Conservation (phyloP, 1,140 invertebrate species). For the Hyphantria cunea region DNA sequence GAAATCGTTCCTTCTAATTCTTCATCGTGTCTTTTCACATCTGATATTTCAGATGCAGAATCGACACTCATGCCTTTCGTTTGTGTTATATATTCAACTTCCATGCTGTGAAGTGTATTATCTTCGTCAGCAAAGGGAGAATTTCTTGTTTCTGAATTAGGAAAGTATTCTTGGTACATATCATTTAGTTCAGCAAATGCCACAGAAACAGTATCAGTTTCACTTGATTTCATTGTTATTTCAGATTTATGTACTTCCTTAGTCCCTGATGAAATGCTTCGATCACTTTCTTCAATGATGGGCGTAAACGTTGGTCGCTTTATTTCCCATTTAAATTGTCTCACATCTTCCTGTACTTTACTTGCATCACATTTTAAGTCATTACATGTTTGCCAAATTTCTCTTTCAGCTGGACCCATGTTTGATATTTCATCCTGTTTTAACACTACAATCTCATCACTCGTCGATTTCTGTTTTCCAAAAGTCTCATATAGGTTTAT, state of each 20-base stretch:
- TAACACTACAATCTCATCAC: constrained; percentile 38
- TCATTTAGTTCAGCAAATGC: constrained; percentile 75
- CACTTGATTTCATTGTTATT: constrained; percentile 28
- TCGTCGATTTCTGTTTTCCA: constrained; percentile 59
- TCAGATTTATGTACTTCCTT: constrained; percentile 46
- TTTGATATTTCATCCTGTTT: constrained; percentile 42
- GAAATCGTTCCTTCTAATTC: constrained; percentile 75
- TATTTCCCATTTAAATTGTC: constrained; percentile 48
- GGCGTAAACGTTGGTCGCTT: constrained; percentile 63
- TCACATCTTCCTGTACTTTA: constrained; percentile 43
- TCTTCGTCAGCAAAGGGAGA: constrained; percentile 37
- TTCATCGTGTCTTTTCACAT: constrained; percentile 76
- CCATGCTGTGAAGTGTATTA: constrained; percentile 43
- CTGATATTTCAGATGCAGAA: constrained; percentile 80
- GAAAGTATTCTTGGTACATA: constrained; percentile 62
- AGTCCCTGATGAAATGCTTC: constrained; percentile 48
- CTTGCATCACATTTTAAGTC: constrained; percentile 44
- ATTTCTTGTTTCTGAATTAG: constrained; percentile 48
- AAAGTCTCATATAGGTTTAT: constrained; percentile 38
- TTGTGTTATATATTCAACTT: constrained; percentile 45
- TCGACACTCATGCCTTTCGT: constrained; percentile 61
- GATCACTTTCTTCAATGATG: constrained; percentile 72
- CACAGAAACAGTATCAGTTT: constrained; percentile 62
- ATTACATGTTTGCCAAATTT: constrained; percentile 66
- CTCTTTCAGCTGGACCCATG: constrained; percentile 70